Percentiles rank a stretch among this genome's conserved stretches.
Evolutionary conservation across 2,797 vertebrate genomes (phyloP).

Genomic region (Holocentrus rufus): DNA sequence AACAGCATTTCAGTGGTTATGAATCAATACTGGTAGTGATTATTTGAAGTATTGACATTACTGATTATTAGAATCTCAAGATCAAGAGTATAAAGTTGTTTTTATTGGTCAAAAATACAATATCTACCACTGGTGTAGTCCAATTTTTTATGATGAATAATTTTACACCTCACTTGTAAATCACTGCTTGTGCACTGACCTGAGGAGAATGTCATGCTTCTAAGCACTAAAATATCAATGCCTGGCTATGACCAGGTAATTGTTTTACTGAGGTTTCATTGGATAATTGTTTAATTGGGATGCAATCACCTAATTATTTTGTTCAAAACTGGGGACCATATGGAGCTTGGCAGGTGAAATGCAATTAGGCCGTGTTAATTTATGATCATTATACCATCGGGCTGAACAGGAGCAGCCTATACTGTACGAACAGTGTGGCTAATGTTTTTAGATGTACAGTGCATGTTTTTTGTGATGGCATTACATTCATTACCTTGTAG

Average conservation of each 20-base stretch:
- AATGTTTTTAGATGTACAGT: conserved; percentile 39
- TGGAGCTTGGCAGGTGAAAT: conserved; percentile 72
- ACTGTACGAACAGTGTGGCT: conserved; percentile 39
- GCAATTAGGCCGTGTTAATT: conserved; percentile 69
- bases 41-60: background rate
- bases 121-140: background rate
- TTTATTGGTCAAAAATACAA: conserved; percentile 25
- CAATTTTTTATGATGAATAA: conserved; percentile 17
- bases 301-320: conserved; percentile 64
- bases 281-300: conserved; percentile 70
- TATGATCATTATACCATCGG: conserved; percentile 61
- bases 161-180: conserved; percentile 1
- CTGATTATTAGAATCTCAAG: background rate
- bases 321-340: conserved; percentile 63
- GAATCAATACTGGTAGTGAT: conserved; percentile 3
- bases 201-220: conserved; percentile 13
- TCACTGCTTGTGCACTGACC: conserved; percentile 7
- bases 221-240: conserved; percentile 22
- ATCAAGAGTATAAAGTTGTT: background rate
- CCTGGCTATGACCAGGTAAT: conserved; percentile 55
- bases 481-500: conserved; percentile 47
- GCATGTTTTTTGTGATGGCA: conserved; percentile 31
- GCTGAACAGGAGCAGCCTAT: conserved; percentile 18
- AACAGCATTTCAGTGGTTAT: conserved; percentile 8
- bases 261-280: conserved; percentile 64